phyloP scores from a whole-genome alignment of 2,797 vertebrate species.

The Acanthiza pusilla region DNA sequence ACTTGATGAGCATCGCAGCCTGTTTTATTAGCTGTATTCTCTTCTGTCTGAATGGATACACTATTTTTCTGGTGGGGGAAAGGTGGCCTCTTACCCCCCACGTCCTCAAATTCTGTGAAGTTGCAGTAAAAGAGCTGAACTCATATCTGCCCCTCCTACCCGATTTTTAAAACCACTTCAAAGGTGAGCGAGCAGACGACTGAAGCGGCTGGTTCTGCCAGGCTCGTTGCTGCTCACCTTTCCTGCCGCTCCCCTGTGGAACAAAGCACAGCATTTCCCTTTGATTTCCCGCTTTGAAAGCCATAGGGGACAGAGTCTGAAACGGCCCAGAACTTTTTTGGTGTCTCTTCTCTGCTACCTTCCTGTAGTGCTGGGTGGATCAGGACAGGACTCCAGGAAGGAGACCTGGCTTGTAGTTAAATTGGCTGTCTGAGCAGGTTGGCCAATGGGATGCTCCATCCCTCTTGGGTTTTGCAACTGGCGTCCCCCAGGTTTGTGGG shows the following conservation, averaged over 20 bases:
- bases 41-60: neutral
- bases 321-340: neutral
- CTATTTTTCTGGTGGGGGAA: neutral
- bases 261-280: conserved; percentile 41
- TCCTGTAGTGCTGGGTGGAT: neutral
- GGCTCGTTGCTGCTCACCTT: conserved; percentile 31
- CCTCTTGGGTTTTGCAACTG: accelerated
- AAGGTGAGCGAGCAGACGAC: conserved; percentile 1
- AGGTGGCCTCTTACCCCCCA: neutral
- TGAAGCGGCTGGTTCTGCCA: conserved; percentile 34
- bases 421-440: accelerated
- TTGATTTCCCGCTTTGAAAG: conserved; percentile 53
- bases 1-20: neutral
- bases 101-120: conserved; percentile 8
- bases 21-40: neutral
- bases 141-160: conserved; percentile 43
- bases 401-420: neutral
- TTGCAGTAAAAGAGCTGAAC: conserved; percentile 12
- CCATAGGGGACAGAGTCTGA: conserved; percentile 10
- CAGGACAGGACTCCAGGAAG: neutral
- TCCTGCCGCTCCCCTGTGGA: neutral
- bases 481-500: neutral
- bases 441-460: neutral
- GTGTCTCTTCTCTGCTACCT: neutral
- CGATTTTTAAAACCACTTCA: conserved; percentile 55